Conservation (phyloP, 2,888 invertebrate genomes). For the Sussaba pulchella region DNA sequence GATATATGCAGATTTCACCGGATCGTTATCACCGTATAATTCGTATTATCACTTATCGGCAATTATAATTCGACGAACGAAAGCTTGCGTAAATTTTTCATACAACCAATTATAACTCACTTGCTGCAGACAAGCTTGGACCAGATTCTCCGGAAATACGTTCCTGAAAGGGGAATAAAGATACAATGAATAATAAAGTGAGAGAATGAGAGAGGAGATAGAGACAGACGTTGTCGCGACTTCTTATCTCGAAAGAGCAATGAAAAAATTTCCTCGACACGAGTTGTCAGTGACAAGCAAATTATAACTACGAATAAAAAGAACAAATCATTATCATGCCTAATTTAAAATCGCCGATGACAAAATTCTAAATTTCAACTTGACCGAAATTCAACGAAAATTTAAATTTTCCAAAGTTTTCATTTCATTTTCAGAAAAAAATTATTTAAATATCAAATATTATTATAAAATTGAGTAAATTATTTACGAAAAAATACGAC, state of each 20-base stretch:
- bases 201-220: background rate
- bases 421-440: no score
- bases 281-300: background rate
- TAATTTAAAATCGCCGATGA: background rate
- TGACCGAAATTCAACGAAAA: no score
- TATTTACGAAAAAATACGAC: slow-evolving; percentile 17
- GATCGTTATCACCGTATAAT: slow-evolving; percentile 37
- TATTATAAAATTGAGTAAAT: background rate
- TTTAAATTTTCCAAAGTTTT: no score
- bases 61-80: slow-evolving; percentile 16
- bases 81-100: background rate
- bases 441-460: no score
- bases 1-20: slow-evolving; percentile 47
- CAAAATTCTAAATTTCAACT: no score
- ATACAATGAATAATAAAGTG: background rate
- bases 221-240: background rate
- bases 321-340: background rate
- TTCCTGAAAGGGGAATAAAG: slow-evolving; percentile 85
- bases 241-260: background rate
- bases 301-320: background rate
- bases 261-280: background rate
- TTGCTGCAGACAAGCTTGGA: slow-evolving; percentile 87
- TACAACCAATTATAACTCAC: slow-evolving; percentile 79
- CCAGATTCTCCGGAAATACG: slow-evolving; percentile 89
- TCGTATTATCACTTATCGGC: background rate